phyloP scores from a whole-genome alignment of 2,888 invertebrate species.

The Morpho achilles region DNA sequence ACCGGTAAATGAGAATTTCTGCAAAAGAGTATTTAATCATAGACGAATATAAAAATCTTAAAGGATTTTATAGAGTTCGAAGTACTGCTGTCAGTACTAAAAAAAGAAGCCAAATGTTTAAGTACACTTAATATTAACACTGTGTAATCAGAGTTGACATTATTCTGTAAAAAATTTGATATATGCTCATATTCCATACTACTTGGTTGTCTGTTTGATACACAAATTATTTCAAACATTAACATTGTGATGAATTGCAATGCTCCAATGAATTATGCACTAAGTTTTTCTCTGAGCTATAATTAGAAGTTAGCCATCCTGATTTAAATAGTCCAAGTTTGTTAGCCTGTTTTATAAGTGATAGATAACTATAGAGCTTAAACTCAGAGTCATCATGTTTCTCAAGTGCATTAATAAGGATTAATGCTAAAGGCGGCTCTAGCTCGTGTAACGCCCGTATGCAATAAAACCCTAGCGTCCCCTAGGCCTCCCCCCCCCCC shows the following conservation, averaged over 20 bases:
- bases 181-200: constrained; percentile 61
- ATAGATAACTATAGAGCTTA: constrained; percentile 47
- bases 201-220: constrained; percentile 52
- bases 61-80: too few species aligned
- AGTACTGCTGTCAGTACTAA: constrained; percentile 28
- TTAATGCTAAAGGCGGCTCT: constrained; percentile 38
- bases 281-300: constrained; percentile 30
- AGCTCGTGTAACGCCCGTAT: too few species aligned
- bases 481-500: too few species aligned
- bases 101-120: constrained; percentile 57
- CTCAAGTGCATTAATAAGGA: constrained; percentile 43
- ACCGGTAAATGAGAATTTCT: constrained; percentile 67
- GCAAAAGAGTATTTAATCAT: neutral
- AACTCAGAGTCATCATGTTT: constrained; percentile 34
- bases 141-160: constrained; percentile 76
- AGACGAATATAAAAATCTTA: neutral
- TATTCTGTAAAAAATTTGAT: constrained; percentile 65
- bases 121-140: constrained; percentile 77
- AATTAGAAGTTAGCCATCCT: constrained; percentile 33
- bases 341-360: constrained; percentile 57
- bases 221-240: constrained; percentile 69
- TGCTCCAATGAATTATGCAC: constrained; percentile 50
- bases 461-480: too few species aligned
- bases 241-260: constrained; percentile 52
- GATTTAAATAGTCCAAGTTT: constrained; percentile 51